These are phyloP conservation scores for Embidobia sp. DNA, from an alignment of 2,888 invertebrate genomes.

Conservation along the genomic window DNA sequence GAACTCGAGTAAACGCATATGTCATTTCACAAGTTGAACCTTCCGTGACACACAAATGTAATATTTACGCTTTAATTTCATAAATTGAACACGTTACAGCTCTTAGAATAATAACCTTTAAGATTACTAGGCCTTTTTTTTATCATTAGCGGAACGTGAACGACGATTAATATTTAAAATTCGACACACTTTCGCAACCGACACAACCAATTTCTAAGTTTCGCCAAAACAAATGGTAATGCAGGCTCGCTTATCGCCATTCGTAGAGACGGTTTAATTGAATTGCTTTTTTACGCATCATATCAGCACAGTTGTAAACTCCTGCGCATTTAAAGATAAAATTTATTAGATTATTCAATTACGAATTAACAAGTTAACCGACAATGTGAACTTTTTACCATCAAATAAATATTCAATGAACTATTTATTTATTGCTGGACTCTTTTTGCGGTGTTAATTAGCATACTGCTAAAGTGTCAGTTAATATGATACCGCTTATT, in stretches of 20 bases:
- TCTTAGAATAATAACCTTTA: not conserved
- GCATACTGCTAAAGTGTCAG: not conserved
- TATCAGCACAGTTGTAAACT: no score
- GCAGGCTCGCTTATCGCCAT: no score
- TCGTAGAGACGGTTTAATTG: no score
- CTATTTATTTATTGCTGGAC: not conserved
- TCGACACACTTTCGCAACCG: no score
- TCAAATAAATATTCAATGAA: not conserved
- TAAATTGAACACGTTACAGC: conserved; percentile 23
- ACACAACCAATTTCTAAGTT: no score
- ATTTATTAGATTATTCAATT: no score
- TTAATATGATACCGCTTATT: not conserved
- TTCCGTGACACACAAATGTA: conserved; percentile 29
- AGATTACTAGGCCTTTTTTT: conserved; percentile 1
- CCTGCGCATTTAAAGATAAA: no score
- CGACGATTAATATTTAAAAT: no score
- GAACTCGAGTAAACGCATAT: conserved; percentile 17
- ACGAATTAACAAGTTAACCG: no score
- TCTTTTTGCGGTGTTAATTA: not conserved
- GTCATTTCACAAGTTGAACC: conserved; percentile 13
- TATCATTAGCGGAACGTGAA: not conserved
- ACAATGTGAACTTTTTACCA: not conserved
- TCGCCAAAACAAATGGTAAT: no score
- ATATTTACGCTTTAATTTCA: conserved; percentile 27
- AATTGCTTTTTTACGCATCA: no score